Evolutionary conservation across 2,113 vertebrate species (phyloP), one percentile per base, ranked within the genome.

Genomic region (Gallinago jamesoni): DNA sequence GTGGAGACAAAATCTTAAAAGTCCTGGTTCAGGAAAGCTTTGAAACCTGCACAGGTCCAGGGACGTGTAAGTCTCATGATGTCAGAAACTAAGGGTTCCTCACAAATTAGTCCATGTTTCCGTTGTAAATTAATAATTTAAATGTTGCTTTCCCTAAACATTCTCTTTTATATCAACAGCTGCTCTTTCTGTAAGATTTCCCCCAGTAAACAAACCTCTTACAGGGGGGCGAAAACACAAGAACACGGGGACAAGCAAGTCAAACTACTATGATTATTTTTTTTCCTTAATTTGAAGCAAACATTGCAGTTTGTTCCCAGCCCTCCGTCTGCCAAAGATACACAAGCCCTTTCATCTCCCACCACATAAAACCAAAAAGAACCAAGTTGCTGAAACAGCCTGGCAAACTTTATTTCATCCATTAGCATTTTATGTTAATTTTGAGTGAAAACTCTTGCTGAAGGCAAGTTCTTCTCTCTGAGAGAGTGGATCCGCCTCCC

Each of bases 51-150:
- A 6, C 23, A 39, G 39, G 25, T 60, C 43, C 69, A 28, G n/a
- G 47, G 35, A 47, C 1, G 0, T 14, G 10, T 9, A 25, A 76
- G 33, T 50, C 41, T 37, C 6, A 1, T 0, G 0, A 43, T 64
- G 45, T 41, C 84, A 85, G 62, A 74, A 39, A 28, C 35, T 9
- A 35, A 8, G 24, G 41, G 28, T 35, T 56, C 75, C 70, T 81
- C 56, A 16, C 70, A 74, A 43, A 28, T 47, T 8, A 41, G 27
- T 52, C 28, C 14, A 12, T 21, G 31, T 74, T 69, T 79, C 67
- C 62, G 33, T 5, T 67, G 60, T 55, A 76, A 69, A 77, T 69
- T 53, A 76, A 19, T 57, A 43, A 55, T 81, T 84, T 77, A 22
- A 66, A 78, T 27, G 27, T 35, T 41, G 7, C 8, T 64, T 88